Base-by-base conservation (phyloP, 2,888 invertebrate genomes). In the Plebejus argus region DNA sequence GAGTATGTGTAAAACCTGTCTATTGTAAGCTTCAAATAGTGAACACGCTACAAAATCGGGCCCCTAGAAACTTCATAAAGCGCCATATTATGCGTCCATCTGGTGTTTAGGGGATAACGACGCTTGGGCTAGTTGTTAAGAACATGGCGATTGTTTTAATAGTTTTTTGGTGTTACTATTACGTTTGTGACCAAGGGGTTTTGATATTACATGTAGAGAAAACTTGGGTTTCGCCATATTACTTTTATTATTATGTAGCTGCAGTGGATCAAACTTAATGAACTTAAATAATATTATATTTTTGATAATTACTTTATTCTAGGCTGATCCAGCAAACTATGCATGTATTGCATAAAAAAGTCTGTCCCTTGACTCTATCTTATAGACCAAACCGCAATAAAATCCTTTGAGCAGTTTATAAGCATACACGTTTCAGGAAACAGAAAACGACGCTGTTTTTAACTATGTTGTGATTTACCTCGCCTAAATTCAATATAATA, bases 1-100 rank as follows among this genome's bases (percentile, higher is more conserved):
- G 33, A 66, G 66, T 66, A 61, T 8, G 20, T 72, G 23, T 28
- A 28, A 74, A 72, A 74, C 18, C 8, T 18, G 23, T 74, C 49
- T 7, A 53, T 76, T 77, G 78, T 78, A 39, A 66, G 53, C 77
- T 18, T 78, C 77, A 76, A 39, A 76, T 74, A 77, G 56, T 71
- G 80, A 81, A 78, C 75, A 77, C 76, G 81, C 81, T 82, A 83
- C 80, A 82, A 80, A 83, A 83, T 83, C 82, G 79, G 79, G 79
- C 78, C 77, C 72, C 82, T 89, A 89, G 83, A 89, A 90, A 91
- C 87, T 90, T 87, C 89, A 86, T 90, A 90, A 88, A 85, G 86
- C 85, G 85, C 74, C 85, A 84, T 84, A 86, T 87, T 85, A 88
- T 85, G 84, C 83, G 85, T 83, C 82, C 83, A 83, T 83, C 84